Conservation (phyloP, 2,797 vertebrate genomes). For the Rhinophrynus dorsalis region DNA sequence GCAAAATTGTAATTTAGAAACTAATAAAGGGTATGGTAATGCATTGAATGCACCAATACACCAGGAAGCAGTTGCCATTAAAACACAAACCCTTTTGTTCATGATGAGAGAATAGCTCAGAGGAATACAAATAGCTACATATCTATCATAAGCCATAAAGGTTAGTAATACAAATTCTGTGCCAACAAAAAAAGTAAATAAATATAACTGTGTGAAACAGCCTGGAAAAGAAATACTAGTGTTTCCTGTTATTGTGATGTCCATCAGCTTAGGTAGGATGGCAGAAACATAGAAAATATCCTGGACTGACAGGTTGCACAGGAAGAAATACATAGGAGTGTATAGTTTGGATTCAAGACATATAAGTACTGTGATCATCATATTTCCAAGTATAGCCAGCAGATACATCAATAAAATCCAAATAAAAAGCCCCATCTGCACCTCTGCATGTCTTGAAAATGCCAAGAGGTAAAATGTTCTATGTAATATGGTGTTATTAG, state of each 20-base stretch:
- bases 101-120: constrained; percentile 37
- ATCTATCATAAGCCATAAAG: constrained; percentile 31
- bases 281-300: constrained; percentile 20
- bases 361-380: not conserved
- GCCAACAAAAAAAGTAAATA: constrained; percentile 14
- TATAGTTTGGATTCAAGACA: not conserved
- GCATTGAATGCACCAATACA: constrained; percentile 40
- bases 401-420: not conserved
- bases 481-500: not conserved
- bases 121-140: constrained; percentile 33
- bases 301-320: constrained; percentile 38
- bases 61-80: constrained; percentile 27
- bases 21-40: constrained; percentile 41
- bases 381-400: not conserved
- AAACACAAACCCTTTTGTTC: constrained; percentile 16
- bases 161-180: constrained; percentile 29
- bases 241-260: constrained; percentile 17
- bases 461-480: not conserved
- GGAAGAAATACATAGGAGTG: constrained; percentile 48
- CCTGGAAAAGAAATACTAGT: constrained; percentile 5
- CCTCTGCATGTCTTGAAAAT: not conserved
- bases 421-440: not conserved
- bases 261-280: constrained; percentile 20
- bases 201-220: constrained; percentile 33
- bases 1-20: constrained; percentile 37